Base-by-base conservation (phyloP, 2,797 vertebrate genomes). In the Clarias platycephalus region DNA sequence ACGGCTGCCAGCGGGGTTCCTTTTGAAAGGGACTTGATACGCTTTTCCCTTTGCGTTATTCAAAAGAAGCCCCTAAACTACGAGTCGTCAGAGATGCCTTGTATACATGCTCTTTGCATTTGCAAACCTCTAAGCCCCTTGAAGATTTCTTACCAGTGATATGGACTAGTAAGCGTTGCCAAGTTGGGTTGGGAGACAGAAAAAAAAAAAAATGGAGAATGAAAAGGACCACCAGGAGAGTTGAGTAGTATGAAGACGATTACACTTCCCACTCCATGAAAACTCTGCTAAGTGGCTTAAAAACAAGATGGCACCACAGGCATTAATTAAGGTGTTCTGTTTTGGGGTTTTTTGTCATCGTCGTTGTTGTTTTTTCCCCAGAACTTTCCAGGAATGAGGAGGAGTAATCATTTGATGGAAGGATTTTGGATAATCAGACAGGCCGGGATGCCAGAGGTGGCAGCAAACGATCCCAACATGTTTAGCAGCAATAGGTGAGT, bases 1-100 rank as follows among this genome's bases (percentile, higher is more conserved):
- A 93, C 91, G 92, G 92, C 92, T 93, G 92, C 88, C 84, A 85
- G 64, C 62, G 53, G 70, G 83, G 84, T 89, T 92, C 89, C 86
- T 90, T 89, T 90, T 75, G 88, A 88, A 75, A 68, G 12, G 24
- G 58, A 40, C 71, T 28, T 55, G 71, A 85, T 64, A 88, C 82
- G 85, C 74, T 91, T 76, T 82, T 26, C 68, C 26, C 75, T 78
- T 76, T 88, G 63, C 28, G 24, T 34, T n/a, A 72, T 26, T 34
- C 40, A 31, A 64, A 18, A 44, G 24, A 60, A 63, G 16, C 16
- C 24, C 68, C 24, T 18, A 40, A 82, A 49, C 66, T 71, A 40
- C 31, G 60, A 72, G 15, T 44, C 34, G 18, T 20, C 60, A 28
- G 53, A 64, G 78, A 53, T 20, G 60, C 60, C 3, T 26, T 44